phyloP scores from a whole-genome alignment of 2,113 vertebrate genomes.

The Toxotes chatareus region DNA sequence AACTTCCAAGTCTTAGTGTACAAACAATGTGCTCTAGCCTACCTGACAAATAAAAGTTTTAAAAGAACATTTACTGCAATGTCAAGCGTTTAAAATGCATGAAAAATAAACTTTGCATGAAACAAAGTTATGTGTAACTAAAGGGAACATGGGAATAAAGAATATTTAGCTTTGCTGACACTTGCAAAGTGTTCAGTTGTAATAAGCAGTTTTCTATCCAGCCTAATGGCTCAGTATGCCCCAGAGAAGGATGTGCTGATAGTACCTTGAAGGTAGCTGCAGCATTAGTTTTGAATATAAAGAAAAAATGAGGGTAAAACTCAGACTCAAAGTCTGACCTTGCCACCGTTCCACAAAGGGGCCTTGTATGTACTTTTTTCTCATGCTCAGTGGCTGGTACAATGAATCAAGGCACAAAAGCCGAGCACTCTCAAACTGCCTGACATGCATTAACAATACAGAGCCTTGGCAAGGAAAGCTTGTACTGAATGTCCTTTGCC shows the following conservation, averaged over 20 bases:
- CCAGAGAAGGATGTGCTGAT: conserved; percentile 2
- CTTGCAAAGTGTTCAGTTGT: conserved; percentile 1
- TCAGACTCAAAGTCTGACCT: conserved; percentile 47
- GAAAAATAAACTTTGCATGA: neutral
- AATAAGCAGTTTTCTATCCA: conserved; percentile 17
- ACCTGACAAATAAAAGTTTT: neutral
- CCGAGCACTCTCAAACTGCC: conserved; percentile 69
- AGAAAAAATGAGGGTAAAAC: conserved; percentile 41
- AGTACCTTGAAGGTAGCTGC: conserved; percentile 15
- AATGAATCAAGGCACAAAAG: conserved; percentile 77
- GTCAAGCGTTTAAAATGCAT: neutral
- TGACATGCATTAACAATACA: conserved; percentile 76
- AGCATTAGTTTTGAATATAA: conserved; percentile 16
- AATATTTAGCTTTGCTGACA: conserved; percentile 12
- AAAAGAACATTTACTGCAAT: conserved; percentile 8
- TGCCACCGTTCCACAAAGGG: conserved; percentile 67
- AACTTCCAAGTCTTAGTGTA: neutral
- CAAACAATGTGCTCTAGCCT: neutral
- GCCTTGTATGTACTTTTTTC: conserved; percentile 65
- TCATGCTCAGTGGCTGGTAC: conserved; percentile 57
- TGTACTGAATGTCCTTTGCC: conserved; percentile 69
- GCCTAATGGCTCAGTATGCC: conserved; percentile 22
- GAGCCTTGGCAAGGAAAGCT: conserved; percentile 70
- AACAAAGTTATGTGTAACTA: neutral
- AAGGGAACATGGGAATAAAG: neutral